These are phyloP conservation scores for Araneus ventricosus DNA, from an alignment of 1,140 invertebrate species.

Conservation along the genomic window DNA sequence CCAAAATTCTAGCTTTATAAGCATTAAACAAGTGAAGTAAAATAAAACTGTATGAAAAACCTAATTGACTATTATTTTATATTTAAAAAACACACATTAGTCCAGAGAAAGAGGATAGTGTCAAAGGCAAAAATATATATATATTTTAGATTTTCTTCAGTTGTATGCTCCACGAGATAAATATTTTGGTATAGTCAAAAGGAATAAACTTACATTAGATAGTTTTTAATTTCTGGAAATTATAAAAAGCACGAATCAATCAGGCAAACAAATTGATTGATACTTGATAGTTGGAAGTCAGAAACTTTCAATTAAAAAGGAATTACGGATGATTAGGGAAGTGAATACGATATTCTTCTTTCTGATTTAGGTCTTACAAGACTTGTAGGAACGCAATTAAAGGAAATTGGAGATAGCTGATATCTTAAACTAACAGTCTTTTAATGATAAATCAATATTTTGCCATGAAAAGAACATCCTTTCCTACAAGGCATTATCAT, in stretches of 20 bases:
- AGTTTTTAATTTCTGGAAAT: neutral
- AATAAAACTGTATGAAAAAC: too few species aligned
- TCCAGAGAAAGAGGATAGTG: too few species aligned
- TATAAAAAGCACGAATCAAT: neutral
- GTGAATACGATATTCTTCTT: neutral
- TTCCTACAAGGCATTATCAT: neutral
- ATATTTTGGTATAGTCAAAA: too few species aligned
- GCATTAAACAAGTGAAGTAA: too few species aligned
- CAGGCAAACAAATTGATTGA: neutral
- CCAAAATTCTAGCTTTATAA: too few species aligned
- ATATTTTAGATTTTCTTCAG: too few species aligned
- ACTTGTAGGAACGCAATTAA: neutral
- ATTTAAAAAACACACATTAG: too few species aligned
- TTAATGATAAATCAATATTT: conserved; percentile 54
- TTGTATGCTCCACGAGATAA: too few species aligned
- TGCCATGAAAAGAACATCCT: neutral
- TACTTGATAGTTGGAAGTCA: neutral
- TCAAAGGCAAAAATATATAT: too few species aligned
- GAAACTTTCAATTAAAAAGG: neutral
- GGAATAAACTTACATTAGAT: too few species aligned
- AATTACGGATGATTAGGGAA: conserved; percentile 11
- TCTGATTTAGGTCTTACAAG: neutral
- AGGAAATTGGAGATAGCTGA: conserved; percentile 35
- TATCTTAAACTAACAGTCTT: conserved; percentile 28
- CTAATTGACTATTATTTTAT: too few species aligned